Conservation (phyloP, 2,797 vertebrate species). For the Falco naumanni region DNA sequence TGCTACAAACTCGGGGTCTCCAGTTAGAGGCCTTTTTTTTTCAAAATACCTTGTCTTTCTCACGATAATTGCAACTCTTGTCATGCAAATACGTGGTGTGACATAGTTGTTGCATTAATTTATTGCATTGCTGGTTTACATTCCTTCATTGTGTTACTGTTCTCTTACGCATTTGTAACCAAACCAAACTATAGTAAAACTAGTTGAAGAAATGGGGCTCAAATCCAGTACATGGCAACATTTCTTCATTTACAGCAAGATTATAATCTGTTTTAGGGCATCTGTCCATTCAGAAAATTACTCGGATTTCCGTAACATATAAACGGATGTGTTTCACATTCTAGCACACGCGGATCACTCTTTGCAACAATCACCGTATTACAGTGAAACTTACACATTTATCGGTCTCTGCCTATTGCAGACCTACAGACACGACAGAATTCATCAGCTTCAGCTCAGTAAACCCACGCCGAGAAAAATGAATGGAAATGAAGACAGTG, state of each 20-base stretch:
- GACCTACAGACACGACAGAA: not conserved
- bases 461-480: slow-evolving; percentile 4
- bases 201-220: not conserved
- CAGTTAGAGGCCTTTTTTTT: not conserved
- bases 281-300: not conserved
- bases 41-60: not conserved
- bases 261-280: not conserved
- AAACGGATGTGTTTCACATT: not conserved
- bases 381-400: not conserved
- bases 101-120: not conserved
- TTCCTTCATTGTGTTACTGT: slow-evolving; percentile 13
- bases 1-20: not conserved
- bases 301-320: not conserved
- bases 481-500: slow-evolving; percentile 25
- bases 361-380: not conserved
- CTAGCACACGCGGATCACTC: not conserved
- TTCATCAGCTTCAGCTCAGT: slow-evolving; percentile 20
- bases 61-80: not conserved
- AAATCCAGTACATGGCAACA: not conserved
- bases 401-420: not conserved
- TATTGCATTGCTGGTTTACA: slow-evolving; percentile 16
- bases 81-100: not conserved
- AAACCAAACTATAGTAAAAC: slow-evolving; percentile 43
- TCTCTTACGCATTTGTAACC: not conserved
- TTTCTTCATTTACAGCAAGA: not conserved